Conservation (phyloP, 2,888 invertebrate genomes). For the Ormyrus nitidulus region DNA sequence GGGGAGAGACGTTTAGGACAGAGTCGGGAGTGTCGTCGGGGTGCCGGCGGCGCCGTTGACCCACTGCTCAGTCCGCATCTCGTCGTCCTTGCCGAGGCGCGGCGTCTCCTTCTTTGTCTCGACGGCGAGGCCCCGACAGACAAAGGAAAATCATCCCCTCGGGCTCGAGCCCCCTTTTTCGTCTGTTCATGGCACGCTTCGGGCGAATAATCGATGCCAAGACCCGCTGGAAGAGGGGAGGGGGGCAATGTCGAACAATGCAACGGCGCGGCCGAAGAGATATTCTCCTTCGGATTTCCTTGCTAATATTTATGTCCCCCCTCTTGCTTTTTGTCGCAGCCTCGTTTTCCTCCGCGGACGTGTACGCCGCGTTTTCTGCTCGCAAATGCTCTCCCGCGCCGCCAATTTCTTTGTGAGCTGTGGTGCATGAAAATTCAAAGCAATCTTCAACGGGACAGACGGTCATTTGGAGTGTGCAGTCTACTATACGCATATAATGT, state of each 20-base stretch:
- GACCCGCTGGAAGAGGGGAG: not conserved
- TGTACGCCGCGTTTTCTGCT: not conserved
- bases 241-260: not conserved
- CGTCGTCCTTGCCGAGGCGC: not conserved
- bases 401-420: not conserved
- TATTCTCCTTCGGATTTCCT: conserved; percentile 22
- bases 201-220: conserved; percentile 47
- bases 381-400: conserved; percentile 5
- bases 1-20: no score
- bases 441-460: no score
- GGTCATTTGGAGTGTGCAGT: no score
- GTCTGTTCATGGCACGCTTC: conserved; percentile 32
- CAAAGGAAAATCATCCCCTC: conserved; percentile 59
- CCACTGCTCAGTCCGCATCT: conserved; percentile 57
- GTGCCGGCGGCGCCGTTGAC: conserved; percentile 59
- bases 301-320: conserved; percentile 34
- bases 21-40: not conserved
- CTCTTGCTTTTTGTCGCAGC: not conserved
- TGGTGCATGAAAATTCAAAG: no score
- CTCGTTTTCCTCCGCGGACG: not conserved
- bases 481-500: no score
- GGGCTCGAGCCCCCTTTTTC: conserved; percentile 2
- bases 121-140: conserved; percentile 47
- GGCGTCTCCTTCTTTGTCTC: conserved; percentile 43
- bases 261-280: conserved; percentile 27